Percentiles rank a stretch among this genome's conserved stretches.
phyloP scores from a whole-genome alignment of 2,888 invertebrate species.

The Drosophila mayaguana region DNA sequence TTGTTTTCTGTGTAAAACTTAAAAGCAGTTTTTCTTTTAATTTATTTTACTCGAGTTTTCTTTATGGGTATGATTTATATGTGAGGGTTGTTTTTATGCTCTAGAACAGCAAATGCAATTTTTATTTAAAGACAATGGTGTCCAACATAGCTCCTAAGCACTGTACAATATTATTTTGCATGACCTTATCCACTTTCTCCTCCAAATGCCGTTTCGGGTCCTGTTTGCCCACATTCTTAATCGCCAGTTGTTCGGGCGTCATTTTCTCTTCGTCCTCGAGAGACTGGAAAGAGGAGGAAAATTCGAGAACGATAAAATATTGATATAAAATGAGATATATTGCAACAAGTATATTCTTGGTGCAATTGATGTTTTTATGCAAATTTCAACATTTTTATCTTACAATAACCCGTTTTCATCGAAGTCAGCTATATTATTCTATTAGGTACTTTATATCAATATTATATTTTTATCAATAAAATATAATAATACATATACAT shows the following conservation, averaged over 20 bases:
- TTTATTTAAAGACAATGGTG: conserved; percentile 95
- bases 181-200: conserved; percentile 98
- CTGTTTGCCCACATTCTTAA: conserved; percentile 99
- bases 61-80: conserved; percentile 22
- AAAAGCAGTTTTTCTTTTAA: conserved; percentile 60
- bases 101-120: conserved; percentile 48
- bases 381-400: neutral
- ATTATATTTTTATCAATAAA: neutral
- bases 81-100: conserved; percentile 37
- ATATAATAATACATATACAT: neutral
- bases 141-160: conserved; percentile 98
- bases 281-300: conserved; percentile 85
- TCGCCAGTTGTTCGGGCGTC: conserved; percentile 99
- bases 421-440: no score
- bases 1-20: conserved; percentile 55
- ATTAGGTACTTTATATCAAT: neutral
- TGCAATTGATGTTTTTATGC: no score
- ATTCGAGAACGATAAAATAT: neutral
- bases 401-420: neutral
- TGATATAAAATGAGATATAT: neutral
- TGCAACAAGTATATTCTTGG: no score
- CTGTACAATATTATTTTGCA: conserved; percentile 99
- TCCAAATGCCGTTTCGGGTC: conserved; percentile 99
- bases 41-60: conserved; percentile 34
- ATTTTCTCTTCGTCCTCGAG: conserved; percentile 99